Evolutionary conservation across 2,113 vertebrate species (phyloP).

Genomic region (Gymnorhina tibicen): DNA sequence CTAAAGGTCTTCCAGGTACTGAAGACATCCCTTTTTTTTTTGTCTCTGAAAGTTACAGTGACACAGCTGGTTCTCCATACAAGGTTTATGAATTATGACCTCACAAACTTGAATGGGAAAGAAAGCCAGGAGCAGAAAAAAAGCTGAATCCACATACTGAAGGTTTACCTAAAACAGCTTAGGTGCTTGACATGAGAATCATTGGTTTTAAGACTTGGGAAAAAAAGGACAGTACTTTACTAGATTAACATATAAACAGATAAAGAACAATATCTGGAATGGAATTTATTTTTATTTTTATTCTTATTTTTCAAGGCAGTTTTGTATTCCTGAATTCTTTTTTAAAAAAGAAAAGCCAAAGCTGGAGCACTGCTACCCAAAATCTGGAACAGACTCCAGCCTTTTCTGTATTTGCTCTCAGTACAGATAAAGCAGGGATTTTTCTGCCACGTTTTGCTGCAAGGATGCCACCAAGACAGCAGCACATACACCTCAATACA

Average conservation of each 20-base stretch:
- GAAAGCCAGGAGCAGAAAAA: neutral
- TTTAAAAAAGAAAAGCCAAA: neutral
- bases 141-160: neutral
- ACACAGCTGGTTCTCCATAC: neutral
- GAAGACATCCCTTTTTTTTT: neutral
- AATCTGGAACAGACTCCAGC: neutral
- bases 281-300: neutral
- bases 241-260: neutral
- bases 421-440: neutral
- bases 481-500: neutral
- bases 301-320: neutral
- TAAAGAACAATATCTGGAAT: neutral
- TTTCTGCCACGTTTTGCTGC: constrained; percentile 11
- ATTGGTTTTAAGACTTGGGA: neutral
- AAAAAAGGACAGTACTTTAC: neutral
- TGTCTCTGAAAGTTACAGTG: neutral
- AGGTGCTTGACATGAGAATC: neutral
- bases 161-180: neutral
- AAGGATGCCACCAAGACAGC: neutral
- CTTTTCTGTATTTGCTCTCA: neutral
- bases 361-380: neutral
- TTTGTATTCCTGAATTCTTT: neutral
- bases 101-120: neutral
- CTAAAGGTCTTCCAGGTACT: neutral
- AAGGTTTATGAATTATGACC: neutral